Evolutionary conservation across 2,888 invertebrate species (phyloP).

Genomic region (Lamellibrachia columna): DNA sequence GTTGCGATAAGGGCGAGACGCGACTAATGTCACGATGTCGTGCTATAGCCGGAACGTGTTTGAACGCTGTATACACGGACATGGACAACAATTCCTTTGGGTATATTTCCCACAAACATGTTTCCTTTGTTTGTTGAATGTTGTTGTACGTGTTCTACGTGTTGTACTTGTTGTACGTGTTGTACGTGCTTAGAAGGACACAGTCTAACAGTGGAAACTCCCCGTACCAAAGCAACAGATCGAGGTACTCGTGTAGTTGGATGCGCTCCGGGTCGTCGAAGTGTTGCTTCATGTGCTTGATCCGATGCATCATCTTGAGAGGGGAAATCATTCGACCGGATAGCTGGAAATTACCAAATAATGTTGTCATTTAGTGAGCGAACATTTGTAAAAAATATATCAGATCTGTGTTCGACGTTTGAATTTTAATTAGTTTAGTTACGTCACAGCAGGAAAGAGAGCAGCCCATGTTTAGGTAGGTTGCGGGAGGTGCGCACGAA

Average conservation of each 20-base stretch:
- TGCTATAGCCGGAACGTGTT: background rate
- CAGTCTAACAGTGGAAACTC: background rate
- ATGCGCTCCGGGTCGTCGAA: conserved; percentile 57
- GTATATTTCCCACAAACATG: background rate
- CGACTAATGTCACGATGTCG: background rate
- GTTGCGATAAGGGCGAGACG: too few species aligned
- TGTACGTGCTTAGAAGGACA: background rate
- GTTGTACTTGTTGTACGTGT: too few species aligned
- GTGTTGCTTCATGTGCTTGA: conserved; percentile 56
- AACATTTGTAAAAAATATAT: background rate
- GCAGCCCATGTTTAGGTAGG: background rate
- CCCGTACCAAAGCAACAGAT: conserved; percentile 57
- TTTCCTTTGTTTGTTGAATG: background rate
- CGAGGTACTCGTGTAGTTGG: conserved; percentile 61
- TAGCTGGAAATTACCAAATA: conserved; percentile 48
- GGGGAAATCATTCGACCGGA: conserved; percentile 60
- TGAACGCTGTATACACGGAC: background rate
- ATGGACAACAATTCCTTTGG: background rate
- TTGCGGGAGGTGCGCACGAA: background rate
- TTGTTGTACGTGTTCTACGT: background rate
- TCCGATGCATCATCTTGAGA: conserved; percentile 58
- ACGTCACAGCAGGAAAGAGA: background rate
- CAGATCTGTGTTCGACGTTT: background rate
- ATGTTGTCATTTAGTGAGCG: background rate
- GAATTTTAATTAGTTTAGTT: conserved; percentile 14